Conservation (phyloP, 2,113 vertebrate species). For the Rhineura floridana region DNA sequence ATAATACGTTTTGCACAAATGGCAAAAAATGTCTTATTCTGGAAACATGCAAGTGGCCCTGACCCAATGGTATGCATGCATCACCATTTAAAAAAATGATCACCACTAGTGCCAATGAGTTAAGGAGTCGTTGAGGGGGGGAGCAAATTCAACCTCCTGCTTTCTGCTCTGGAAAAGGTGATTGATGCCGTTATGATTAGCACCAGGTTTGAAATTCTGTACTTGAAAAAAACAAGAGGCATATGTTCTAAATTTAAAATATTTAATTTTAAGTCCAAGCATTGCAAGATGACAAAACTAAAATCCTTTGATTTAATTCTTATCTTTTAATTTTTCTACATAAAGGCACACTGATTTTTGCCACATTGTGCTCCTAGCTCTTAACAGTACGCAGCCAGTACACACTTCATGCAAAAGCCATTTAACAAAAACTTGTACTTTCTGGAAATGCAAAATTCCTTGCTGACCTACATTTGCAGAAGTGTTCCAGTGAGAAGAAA, state of each 20-base stretch:
- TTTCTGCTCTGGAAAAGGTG: too few relatives aligned
- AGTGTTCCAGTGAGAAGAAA: not conserved
- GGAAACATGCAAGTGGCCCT: not conserved
- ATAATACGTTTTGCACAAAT: rapidly evolving
- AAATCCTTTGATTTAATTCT: constrained; percentile 9
- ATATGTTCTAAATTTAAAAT: not conserved
- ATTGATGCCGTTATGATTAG: too few relatives aligned
- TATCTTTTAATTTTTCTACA: constrained; percentile 57
- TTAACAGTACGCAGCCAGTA: not conserved
- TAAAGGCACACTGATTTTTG: constrained; percentile 40
- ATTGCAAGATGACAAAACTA: not conserved
- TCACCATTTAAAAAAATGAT: not conserved
- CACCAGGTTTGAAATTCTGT: too few relatives aligned
- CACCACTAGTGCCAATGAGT: too few relatives aligned
- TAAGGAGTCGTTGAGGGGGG: too few relatives aligned
- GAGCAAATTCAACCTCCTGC: not conserved
- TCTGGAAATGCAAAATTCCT: constrained; percentile 20
- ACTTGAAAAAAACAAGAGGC: too few relatives aligned
- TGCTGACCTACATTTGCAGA: not conserved
- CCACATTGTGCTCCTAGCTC: not conserved
- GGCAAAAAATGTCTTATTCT: not conserved
- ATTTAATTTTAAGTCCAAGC: not conserved
- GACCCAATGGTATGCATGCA: not conserved
- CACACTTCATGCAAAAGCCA: not conserved
- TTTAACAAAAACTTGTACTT: not conserved